Percentiles rank a stretch among this genome's conserved stretches.
These are phyloP conservation scores for Lucinisca nassula DNA, from an alignment of 2,888 invertebrate genomes.

Conservation along the genomic window DNA sequence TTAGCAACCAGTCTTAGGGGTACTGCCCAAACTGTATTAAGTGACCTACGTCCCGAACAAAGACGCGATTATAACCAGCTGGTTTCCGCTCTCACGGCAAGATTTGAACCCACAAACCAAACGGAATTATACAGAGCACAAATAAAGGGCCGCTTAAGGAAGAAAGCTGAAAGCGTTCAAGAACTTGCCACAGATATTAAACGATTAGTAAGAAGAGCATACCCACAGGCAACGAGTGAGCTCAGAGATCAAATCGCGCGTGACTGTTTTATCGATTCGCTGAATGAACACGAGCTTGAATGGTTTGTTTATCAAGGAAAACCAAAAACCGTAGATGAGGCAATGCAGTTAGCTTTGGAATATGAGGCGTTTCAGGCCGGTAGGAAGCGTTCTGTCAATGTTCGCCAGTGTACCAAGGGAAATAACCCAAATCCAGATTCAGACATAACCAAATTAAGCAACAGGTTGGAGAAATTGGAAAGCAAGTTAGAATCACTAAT, in stretches of 20 bases:
- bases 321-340: conserved; percentile 10
- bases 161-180: conserved; percentile 17
- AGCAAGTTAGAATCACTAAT: background rate
- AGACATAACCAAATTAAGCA: background rate
- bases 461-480: background rate
- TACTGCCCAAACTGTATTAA: conserved; percentile 22
- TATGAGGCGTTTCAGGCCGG: conserved; percentile 6
- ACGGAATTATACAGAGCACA: conserved; percentile 28
- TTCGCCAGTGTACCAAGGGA: background rate
- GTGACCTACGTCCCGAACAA: conserved; percentile 4
- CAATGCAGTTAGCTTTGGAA: background rate
- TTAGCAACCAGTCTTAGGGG: conserved; percentile 29
- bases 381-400: background rate
- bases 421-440: background rate
- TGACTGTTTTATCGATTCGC: background rate
- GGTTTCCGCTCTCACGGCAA: conserved; percentile 6
- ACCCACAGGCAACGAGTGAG: conserved; percentile 10
- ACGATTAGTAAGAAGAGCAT: conserved; percentile 16
- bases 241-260: background rate
- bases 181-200: conserved; percentile 34
- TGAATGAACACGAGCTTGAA: background rate
- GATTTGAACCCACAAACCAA: conserved; percentile 31
- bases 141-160: conserved; percentile 8
- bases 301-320: conserved; percentile 14
- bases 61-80: conserved; percentile 18